Evolutionary conservation across 2,797 vertebrate genomes (phyloP), one percentile per base, ranked within the genome.

Genomic region (Amniataba percoides): DNA sequence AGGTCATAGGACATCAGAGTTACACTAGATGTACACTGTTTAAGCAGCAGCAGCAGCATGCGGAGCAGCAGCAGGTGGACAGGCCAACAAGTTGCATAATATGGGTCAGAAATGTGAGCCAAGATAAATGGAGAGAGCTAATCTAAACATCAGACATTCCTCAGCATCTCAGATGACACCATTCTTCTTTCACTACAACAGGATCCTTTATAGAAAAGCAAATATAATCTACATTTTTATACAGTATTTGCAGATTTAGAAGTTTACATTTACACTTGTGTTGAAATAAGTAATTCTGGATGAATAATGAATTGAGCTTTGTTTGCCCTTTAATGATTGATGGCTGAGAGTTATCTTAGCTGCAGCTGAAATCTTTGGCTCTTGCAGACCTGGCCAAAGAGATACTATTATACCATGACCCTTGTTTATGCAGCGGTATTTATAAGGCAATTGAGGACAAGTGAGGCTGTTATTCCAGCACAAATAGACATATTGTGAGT

Each of bases 61-160:
- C 71, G 65, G 42, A 69, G 43, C 58, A 68, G 34, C 80, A 86
- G 59, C 80, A 87, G 86, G 88, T 89, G 78, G 40, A 74, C 73
- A 71, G 58, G 67, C 51, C 63, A 80, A 43, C 43, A 65, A 43
- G 72, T 92, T 92, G 74, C 86, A 86, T 91, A 88, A 94, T 87
- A 56, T 84, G 18, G 69, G 78, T 90, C 77, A 84, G 49, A 67
- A 64, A 49, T 77, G 13, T 11, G 53, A 43, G 53, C 71, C 61
- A 78, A 71, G 42, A 73, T 58, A 57, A 81, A 88, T 77, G 23
- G 9, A 51, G 34, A 74, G 31, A 27, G 61, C n/a, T 65, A 43
- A 71, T 76, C 21, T 61, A 77, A 84, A 84, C 65, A 78, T 48
- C 9, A 51, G 34, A 27, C 56, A 58, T 70, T 80, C 67, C 19